Evolutionary conservation across 2,888 invertebrate species (phyloP), one percentile per base, ranked within the genome.

Genomic region (Acleris sparsana): DNA sequence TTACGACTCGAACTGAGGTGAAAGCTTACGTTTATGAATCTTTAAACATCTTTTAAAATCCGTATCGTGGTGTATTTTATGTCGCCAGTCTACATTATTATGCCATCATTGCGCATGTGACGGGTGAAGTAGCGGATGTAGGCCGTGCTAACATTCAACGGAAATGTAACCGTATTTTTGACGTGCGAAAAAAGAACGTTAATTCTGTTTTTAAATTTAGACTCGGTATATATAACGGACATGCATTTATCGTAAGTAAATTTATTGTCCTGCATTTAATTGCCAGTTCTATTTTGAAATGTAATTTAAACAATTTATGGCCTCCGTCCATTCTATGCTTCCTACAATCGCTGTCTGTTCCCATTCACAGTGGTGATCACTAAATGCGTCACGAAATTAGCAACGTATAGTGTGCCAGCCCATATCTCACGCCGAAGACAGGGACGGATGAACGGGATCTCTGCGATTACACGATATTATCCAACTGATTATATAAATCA

Each of bases 381-480:
- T 75, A 88, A 89, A 89, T 91, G 91, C 83, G 86, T 80, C 85
- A 80, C 86, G 81, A 87, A 91, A 88, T 91, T 88, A 91, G 89
- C 85, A 77, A 83, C 82, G 80, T 84, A 82, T 83, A 84, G 78
- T 78, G 82, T 89, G 91, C 91, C 92, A 92, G 90, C 78, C 83
- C 86, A 87, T 90, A 87, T 87, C 83, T 91, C 89, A 87, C 73
- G 74, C 71, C 70, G 74, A 73, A 80, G 88, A 87, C 86, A 83
- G 82, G 76, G 74, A 74, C 83, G 81, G 83, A 82, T 84, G 85
- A 62, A 69, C 58, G 82, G 80, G 84, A 84, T 85, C 82, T 78
- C 77, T 83, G 87, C 85, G 86, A 87, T 87, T 87, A 86, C 82
- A 81, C 76, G 75, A 79, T 83, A 87, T 85, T 85, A 84, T 82